A percentile compares a stretch with the other conserved stretches of the same genome.
phyloP scores from a whole-genome alignment of 2,797 vertebrate species.

The Chelon auratus region DNA sequence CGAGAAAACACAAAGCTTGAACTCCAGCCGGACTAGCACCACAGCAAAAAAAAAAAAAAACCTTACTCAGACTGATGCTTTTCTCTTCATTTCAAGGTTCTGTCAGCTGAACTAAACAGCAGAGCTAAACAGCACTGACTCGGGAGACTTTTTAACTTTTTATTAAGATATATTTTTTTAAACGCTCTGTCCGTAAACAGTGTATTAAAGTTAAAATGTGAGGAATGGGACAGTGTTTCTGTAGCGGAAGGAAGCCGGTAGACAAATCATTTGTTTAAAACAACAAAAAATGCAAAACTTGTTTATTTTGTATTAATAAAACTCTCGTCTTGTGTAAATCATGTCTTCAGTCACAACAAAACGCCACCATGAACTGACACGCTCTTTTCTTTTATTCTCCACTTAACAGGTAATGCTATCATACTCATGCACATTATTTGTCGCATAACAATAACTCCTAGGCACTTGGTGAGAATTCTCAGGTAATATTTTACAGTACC shows the following conservation, averaged over 20 bases:
- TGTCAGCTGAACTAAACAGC: conserved; percentile 5
- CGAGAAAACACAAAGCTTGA: neutral
- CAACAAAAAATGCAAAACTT: conserved; percentile 34
- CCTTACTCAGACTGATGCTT: neutral
- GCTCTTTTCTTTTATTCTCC: conserved; percentile 59
- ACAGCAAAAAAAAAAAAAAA: neutral
- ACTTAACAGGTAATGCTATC: conserved; percentile 66
- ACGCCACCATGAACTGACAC: conserved; percentile 45
- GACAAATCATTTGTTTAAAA: conserved; percentile 6
- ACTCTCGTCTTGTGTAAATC: conserved; percentile 13
- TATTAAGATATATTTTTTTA: conserved; percentile 49
- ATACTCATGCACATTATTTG: conserved; percentile 50
- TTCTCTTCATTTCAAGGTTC: neutral
- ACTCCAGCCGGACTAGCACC: neutral
- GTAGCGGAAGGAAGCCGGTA: conserved; percentile 19
- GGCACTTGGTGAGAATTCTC: conserved; percentile 81
- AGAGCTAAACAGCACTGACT: conserved; percentile 38
- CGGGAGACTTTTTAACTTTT: conserved; percentile 47
- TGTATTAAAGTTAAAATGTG: conserved; percentile 42
- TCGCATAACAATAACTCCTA: conserved; percentile 68
- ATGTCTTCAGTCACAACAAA: conserved; percentile 51
- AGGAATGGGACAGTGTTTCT: conserved; percentile 42
- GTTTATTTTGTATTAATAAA: conserved; percentile 66
- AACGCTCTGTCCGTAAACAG: conserved; percentile 59
- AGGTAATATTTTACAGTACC: conserved; percentile 73